Base-by-base conservation (phyloP, 2,888 invertebrate species). In the Drosophila koepferae region DNA sequence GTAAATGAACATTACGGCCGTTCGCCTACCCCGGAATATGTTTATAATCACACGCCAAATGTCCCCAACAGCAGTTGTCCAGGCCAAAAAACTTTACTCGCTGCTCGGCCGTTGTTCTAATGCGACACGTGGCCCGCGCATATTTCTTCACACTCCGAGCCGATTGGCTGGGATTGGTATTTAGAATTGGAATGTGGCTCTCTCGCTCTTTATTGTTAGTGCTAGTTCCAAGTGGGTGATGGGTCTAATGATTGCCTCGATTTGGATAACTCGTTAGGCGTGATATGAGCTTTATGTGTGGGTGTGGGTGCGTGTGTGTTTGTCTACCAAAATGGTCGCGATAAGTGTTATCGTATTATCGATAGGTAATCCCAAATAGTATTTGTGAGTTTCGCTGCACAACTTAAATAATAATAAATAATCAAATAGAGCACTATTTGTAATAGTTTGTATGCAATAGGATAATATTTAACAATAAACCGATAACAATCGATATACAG, bases 71-170 rank as follows among this genome's bases (percentile, higher is more conserved):
- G 76, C 79, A 73, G 83, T 75, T 84, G 81, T 70, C 71, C 80
- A 12, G 46, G 23, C 38, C 51, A 51, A 36, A 59, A 81, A 81
- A 81, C 64, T 81, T 81, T 70, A 43, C 51, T 67, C 70, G 49
- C 60, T 71, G 64, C 36, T 44, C 6, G 49, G 48, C 55, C 49
- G 28, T 28, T 28, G 28, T 49, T 70, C 70, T 81, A 82, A 82
- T 86, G 89, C 87, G 77, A 87, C 85, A 85, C 85, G 85, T 85
- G 85, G 80, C 74, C 20, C 58, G 56, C 67, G 72, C 87, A 89
- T 85, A 85, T 87, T 75, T 89, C 76, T 81, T 74, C 62, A 71
- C 67, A 71, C 76, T 72, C 60, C 41, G 61, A 41, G 54, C 46
- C 73, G 64, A 77, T 75, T 71, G 55, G 55, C 46, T 56, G 72